phyloP scores from a whole-genome alignment of 2,888 invertebrate species.

The Caenorhabditis japonica region DNA sequence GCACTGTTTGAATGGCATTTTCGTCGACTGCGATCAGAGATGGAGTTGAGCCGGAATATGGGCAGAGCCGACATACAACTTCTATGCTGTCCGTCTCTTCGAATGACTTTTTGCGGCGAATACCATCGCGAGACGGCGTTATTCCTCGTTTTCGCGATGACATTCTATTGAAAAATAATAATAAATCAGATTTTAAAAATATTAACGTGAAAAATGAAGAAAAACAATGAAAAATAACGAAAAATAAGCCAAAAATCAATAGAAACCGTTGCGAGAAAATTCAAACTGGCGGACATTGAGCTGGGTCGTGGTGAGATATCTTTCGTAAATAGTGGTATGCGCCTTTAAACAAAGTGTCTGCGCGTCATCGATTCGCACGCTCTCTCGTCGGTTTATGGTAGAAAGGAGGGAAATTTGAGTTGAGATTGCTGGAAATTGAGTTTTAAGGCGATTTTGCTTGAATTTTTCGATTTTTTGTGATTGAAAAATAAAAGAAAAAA shows the following conservation, averaged over 20 bases:
- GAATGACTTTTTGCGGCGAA: conserved; percentile 37
- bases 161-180: conserved; percentile 34
- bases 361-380: conserved; percentile 6
- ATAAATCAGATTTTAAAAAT: neutral
- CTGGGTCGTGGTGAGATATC: conserved; percentile 17
- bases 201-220: neutral
- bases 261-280: conserved; percentile 14
- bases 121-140: conserved; percentile 30
- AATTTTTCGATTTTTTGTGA: no score
- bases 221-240: neutral
- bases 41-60: conserved; percentile 60
- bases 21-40: conserved; percentile 66
- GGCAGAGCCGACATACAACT: conserved; percentile 72
- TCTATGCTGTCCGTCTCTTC: conserved; percentile 50
- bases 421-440: no score
- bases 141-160: conserved; percentile 47
- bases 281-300: conserved; percentile 32
- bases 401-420: neutral
- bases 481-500: no score
- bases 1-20: conserved; percentile 53
- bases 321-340: conserved; percentile 5
- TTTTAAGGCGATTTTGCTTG: no score
- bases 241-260: no score
- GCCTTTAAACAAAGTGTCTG: conserved; percentile 24
- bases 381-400: conserved; percentile 7